Evolutionary conservation across 2,888 invertebrate species (phyloP).

Genomic region (Auanema freiburgensis): DNA sequence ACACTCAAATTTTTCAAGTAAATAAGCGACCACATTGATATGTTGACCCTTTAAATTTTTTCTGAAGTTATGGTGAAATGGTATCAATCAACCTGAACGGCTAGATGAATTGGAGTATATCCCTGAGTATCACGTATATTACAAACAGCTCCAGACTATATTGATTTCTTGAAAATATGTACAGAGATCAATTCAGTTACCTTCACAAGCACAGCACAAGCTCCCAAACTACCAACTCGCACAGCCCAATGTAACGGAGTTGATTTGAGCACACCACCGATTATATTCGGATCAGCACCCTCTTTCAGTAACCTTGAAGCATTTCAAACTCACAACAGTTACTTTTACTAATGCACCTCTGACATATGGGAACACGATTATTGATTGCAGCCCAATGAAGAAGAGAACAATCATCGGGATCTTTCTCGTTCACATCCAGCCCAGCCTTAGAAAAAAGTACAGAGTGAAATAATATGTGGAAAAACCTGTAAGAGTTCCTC

Average conservation of each 20-base stretch:
- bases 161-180: not conserved
- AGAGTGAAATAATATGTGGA: not conserved
- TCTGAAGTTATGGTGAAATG: not conserved
- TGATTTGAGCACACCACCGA: constrained; percentile 92
- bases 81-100: constrained; percentile 26
- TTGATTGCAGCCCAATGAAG: constrained; percentile 99
- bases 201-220: constrained; percentile 78
- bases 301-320: constrained; percentile 66
- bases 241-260: constrained; percentile 97
- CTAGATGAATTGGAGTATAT: constrained; percentile 48
- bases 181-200: constrained; percentile 67
- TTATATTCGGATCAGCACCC: constrained; percentile 84
- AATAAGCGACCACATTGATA: constrained; percentile 91
- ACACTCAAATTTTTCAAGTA: constrained; percentile 89
- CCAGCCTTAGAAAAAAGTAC: constrained; percentile 8
- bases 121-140: constrained; percentile 83
- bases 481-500: constrained; percentile 18
- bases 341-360: constrained; percentile 19
- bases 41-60: constrained; percentile 72
- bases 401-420: constrained; percentile 84
- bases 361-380: constrained; percentile 72
- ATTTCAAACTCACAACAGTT: not conserved
- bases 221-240: constrained; percentile 82
- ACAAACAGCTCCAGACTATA: constrained; percentile 37
- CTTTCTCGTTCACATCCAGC: not conserved